Evolutionary conservation across 92 coral and sea anemone species (phyloP).

Genomic region (Siderastrea radians): DNA sequence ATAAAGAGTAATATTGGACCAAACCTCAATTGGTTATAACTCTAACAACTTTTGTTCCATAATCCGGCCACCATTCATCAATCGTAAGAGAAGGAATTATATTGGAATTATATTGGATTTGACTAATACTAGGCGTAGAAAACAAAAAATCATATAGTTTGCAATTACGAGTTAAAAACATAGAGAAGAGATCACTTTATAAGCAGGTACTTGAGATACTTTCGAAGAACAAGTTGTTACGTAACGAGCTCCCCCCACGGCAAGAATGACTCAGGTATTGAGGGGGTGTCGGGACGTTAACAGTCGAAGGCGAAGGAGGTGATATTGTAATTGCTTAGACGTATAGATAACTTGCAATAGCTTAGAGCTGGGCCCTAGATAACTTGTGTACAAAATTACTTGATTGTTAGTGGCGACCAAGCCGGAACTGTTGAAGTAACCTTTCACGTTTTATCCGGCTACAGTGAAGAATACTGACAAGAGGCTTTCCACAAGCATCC

Average conservation of each 20-base stretch:
- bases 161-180: no score
- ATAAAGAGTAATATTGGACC: neutral
- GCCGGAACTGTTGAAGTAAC: no score
- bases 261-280: neutral
- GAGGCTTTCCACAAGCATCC: no score
- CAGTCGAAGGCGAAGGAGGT: neutral
- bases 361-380: no score
- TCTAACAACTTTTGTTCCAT: neutral
- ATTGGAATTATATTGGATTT: neutral
- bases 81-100: no score
- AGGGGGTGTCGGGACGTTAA: neutral
- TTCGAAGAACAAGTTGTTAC: neutral
- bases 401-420: no score
- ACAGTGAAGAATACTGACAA: no score
- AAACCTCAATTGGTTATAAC: neutral
- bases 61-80: no score
- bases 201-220: neutral
- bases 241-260: neutral
- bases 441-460: no score
- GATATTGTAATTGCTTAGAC: neutral
- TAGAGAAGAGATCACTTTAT: neutral
- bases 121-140: no score
- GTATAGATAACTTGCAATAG: no score
- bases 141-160: neutral
- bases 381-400: no score